These are phyloP conservation scores for Danionella cerebrum DNA, from an alignment of 2,113 vertebrate genomes.

Conservation along the genomic window DNA sequence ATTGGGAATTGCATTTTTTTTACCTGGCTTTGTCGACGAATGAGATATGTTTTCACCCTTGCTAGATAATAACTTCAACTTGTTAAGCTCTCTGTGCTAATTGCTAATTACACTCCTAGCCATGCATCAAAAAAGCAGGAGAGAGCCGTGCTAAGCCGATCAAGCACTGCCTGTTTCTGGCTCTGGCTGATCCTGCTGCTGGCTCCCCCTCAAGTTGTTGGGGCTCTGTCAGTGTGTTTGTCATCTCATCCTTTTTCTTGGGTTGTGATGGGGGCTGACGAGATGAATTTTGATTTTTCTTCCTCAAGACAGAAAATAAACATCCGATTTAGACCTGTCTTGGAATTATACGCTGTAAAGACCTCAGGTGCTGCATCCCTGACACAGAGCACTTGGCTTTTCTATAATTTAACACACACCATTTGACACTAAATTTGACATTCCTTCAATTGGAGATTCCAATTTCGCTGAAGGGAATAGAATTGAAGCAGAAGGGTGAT, in stretches of 20 bases:
- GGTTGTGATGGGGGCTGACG: slow-evolving; percentile 45
- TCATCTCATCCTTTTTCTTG: slow-evolving; percentile 29
- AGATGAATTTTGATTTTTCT: slow-evolving; percentile 50
- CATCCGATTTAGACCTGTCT: slow-evolving; percentile 54
- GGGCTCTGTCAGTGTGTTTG: slow-evolving; percentile 17
- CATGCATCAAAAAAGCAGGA: slow-evolving; percentile 50
- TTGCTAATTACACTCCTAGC: slow-evolving; percentile 60
- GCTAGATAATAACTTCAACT: slow-evolving; percentile 53
- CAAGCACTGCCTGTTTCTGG: slow-evolving; percentile 46
- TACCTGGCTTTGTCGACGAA: slow-evolving; percentile 28
- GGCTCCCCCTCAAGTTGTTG: slow-evolving; percentile 29
- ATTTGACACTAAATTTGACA: slow-evolving; percentile 18
- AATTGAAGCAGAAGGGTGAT: too few species aligned
- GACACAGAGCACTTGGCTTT: slow-evolving; percentile 32
- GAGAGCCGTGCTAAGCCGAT: slow-evolving; percentile 59
- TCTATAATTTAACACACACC: slow-evolving; percentile 25
- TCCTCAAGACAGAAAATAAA: slow-evolving; percentile 45
- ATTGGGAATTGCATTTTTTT: slow-evolving; percentile 52
- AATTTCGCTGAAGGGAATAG: too few species aligned
- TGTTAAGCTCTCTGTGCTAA: slow-evolving; percentile 59
- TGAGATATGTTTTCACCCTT: slow-evolving; percentile 17
- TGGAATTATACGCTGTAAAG: slow-evolving; percentile 54
- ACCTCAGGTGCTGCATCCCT: slow-evolving; percentile 53
- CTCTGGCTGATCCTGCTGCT: slow-evolving; percentile 45
- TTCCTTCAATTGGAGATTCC: not conserved